phyloP scores from a whole-genome alignment of 2,797 vertebrate species.

The Rousettus madagascariensis region DNA sequence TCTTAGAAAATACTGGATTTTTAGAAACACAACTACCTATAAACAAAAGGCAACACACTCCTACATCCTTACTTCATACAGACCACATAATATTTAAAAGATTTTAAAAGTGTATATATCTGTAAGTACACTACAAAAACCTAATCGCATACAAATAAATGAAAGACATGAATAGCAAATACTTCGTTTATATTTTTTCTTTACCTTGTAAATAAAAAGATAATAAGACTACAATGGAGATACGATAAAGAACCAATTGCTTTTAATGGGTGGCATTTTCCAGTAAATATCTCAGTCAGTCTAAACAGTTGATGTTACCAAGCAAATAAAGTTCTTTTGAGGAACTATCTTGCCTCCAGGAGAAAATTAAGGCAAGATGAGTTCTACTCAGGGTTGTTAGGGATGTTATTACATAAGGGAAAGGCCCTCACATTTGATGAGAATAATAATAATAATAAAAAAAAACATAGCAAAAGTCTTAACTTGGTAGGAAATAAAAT shows the following conservation, averaged over 20 bases:
- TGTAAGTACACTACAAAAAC: not conserved
- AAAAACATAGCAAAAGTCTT: not conserved
- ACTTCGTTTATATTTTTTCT: not conserved
- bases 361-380: conserved; percentile 3
- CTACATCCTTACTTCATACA: not conserved
- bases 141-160: not conserved
- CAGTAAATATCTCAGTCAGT: not conserved
- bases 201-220: not conserved
- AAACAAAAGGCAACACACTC: not conserved
- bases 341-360: not conserved
- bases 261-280: not conserved
- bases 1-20: conserved; percentile 39
- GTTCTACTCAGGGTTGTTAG: not conserved
- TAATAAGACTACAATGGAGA: not conserved
- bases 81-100: not conserved
- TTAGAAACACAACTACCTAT: not conserved
- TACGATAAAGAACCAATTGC: not conserved
- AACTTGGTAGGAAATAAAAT: not conserved
- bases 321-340: not conserved
- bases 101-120: not conserved
- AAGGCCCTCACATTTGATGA: not conserved
- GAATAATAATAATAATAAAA: not conserved
- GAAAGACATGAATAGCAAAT: not conserved
- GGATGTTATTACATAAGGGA: not conserved
- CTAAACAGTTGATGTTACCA: not conserved